phyloP scores from a whole-genome alignment of 2,888 invertebrate species.

The Amblyjoppa proteus region DNA sequence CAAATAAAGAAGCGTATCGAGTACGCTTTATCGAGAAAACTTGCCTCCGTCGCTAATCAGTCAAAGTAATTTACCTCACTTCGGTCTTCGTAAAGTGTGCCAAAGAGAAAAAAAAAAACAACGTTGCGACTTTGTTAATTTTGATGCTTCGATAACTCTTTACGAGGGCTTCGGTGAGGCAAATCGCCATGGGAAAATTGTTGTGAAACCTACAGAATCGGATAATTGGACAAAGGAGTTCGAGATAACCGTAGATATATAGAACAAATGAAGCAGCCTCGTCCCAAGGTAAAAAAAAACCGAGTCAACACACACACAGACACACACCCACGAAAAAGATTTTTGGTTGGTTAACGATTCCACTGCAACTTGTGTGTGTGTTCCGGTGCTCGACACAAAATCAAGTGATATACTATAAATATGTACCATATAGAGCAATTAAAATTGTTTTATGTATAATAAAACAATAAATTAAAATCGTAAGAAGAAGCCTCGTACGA shows the following conservation, averaged over 20 bases:
- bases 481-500: constrained; percentile 74
- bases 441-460: constrained; percentile 23
- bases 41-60: neutral
- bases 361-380: constrained; percentile 65
- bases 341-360: constrained; percentile 38
- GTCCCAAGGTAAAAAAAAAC: constrained; percentile 14
- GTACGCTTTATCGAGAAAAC: neutral
- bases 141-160: neutral
- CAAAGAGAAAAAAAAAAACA: neutral
- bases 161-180: neutral
- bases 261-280: neutral
- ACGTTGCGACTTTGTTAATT: neutral
- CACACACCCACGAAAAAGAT: constrained; percentile 11
- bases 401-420: constrained; percentile 71
- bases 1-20: constrained; percentile 10
- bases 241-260: constrained; percentile 2
- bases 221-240: neutral
- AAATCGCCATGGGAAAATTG: neutral
- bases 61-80: neutral
- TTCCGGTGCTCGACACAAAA: constrained; percentile 81
- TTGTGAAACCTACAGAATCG: neutral
- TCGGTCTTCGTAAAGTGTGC: neutral
- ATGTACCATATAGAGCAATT: constrained; percentile 44
- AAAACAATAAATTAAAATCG: constrained; percentile 52
- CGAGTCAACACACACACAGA: constrained; percentile 20